Evolutionary conservation across 2,113 vertebrate genomes (phyloP).

Genomic region (Delphinus delphis): DNA sequence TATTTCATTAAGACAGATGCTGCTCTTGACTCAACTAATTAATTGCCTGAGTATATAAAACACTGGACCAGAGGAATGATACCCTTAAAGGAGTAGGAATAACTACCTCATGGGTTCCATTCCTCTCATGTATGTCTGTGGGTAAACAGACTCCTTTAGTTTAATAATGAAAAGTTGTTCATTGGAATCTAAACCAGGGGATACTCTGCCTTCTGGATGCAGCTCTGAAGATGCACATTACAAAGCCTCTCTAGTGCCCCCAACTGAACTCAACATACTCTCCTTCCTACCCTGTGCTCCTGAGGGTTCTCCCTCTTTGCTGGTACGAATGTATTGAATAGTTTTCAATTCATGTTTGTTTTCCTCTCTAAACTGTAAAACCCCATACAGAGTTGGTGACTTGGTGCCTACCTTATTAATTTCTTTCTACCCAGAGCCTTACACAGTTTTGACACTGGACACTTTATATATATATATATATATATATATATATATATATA

Average conservation of each 20-base stretch:
- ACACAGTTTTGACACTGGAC: accelerated
- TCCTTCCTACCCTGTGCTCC: neutral
- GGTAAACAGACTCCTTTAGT: neutral
- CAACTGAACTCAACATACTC: accelerated
- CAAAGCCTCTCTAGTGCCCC: neutral
- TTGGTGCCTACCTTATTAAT: neutral
- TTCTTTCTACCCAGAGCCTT: neutral
- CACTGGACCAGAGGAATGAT: neutral
- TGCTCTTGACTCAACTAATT: neutral
- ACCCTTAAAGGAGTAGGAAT: neutral
- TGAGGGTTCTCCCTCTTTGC: too few relatives aligned
- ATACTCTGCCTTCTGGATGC: neutral
- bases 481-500: too few relatives aligned
- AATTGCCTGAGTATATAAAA: neutral
- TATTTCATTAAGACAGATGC: neutral
- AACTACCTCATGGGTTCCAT: too few relatives aligned
- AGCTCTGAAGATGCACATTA: neutral
- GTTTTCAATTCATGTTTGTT: neutral
- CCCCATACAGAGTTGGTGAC: neutral
- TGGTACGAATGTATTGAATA: too few relatives aligned
- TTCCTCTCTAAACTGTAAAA: neutral
- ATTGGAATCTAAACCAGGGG: neutral
- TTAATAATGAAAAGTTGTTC: neutral
- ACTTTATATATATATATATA: neutral
- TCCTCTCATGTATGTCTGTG: neutral